Evolutionary conservation across 2,888 invertebrate genomes (phyloP), one percentile per base, ranked within the genome.

Genomic region (Nemurella pictetii): DNA sequence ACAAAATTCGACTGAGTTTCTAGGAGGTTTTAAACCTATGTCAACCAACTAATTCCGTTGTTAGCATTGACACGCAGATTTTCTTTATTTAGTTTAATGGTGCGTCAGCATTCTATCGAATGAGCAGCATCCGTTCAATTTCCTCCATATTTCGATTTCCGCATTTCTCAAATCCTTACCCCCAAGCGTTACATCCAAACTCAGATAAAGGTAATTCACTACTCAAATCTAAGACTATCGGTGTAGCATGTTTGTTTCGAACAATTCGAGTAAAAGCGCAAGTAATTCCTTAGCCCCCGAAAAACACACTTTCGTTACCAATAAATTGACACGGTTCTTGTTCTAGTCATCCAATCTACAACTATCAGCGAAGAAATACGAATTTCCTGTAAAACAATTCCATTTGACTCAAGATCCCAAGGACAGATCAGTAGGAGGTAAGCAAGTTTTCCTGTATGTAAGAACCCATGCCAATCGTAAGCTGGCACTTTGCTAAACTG

Each of bases 401-500:
- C 89, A 93, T 83, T 89, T 93, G 73, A 93, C 92, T 4, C 88
- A 92, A 85, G 92, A 93, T 86, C 92, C 93, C 15, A 92, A 92
- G 87, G 92, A 93, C 87, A 89, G 91, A 86, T 90, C 91, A 55
- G 90, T 91, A 84, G 91, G 91, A 88, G 91, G 91, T 91, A 87
- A 88, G 84, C 88, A 77, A 82, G 35, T 35, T 35, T 12, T n/a
- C 4, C 35, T 35, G 78, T n/a, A n/a, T n/a, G n/a, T n/a, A n/a
- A n/a, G n/a, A n/a, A n/a, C n/a, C n/a, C n/a, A n/a, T n/a, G n/a
- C n/a, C n/a, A n/a, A n/a, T n/a, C 2, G 5, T 55, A 20, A 7
- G 1, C 55, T 55, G 55, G 20, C 55, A 20, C 55, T 20, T 15
- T 12, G 12, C 55, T 55, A 55, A 55, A 20, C 9, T n/a, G n/a